A percentile compares a stretch with the other conserved stretches of the same genome.
Evolutionary conservation across 2,888 invertebrate species (phyloP).

Genomic region (Acanthosepion pharaonis): DNA sequence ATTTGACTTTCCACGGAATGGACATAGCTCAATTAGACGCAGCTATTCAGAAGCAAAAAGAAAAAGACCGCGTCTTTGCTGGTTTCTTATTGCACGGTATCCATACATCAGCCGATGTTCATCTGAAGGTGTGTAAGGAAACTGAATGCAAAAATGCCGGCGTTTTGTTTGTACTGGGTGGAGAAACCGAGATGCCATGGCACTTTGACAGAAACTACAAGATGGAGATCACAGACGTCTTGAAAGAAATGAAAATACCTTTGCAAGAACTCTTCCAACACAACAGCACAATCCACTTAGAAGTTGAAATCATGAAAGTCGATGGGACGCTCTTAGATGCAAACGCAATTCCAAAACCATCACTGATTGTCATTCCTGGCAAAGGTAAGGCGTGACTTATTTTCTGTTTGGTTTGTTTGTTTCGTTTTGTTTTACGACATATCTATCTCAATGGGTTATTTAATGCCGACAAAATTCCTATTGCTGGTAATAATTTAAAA

Average conservation of each 20-base stretch:
- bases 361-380: conserved; percentile 48
- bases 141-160: conserved; percentile 49
- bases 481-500: no score
- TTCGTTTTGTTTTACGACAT: no score
- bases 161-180: conserved; percentile 56
- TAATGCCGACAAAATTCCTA: no score
- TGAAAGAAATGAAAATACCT: conserved; percentile 46
- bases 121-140: conserved; percentile 42
- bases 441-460: no score
- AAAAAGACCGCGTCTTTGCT: conserved; percentile 42
- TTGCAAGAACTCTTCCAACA: conserved; percentile 50
- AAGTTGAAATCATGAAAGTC: conserved; percentile 50
- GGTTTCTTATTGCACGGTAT: conserved; percentile 47
- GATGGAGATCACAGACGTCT: conserved; percentile 52
- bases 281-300: conserved; percentile 50
- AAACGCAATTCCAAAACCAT: neutral
- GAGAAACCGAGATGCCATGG: conserved; percentile 56
- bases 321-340: conserved; percentile 47
- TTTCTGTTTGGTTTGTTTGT: no score
- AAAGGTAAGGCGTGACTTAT: conserved; percentile 43
- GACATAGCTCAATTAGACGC: conserved; percentile 40
- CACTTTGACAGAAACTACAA: conserved; percentile 53
- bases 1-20: conserved; percentile 47
- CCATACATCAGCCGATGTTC: conserved; percentile 47
- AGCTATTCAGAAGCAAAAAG: neutral